Conservation (phyloP, 1,140 invertebrate species). For the Plodia interpunctella region DNA sequence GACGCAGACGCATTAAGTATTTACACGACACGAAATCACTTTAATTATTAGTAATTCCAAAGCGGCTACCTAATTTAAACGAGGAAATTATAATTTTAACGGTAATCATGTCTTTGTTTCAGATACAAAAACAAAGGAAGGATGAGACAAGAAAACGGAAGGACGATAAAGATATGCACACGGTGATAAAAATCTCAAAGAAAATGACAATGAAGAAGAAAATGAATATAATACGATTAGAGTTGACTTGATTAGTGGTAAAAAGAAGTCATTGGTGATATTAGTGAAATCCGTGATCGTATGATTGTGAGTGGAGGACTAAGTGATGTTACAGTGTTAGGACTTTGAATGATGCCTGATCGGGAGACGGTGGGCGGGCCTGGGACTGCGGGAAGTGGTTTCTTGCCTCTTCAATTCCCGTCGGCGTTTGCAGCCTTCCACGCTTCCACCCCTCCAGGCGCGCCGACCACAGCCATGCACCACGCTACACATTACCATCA, state of each 20-base stretch:
- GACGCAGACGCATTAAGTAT: slow-evolving; percentile 36
- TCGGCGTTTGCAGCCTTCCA: slow-evolving; percentile 80
- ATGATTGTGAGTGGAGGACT: slow-evolving; percentile 29
- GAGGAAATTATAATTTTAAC: slow-evolving; percentile 32
- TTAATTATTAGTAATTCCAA: slow-evolving; percentile 37
- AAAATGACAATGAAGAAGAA: slow-evolving; percentile 41
- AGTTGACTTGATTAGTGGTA: slow-evolving; percentile 57
- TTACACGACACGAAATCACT: slow-evolving; percentile 31
- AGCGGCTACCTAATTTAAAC: slow-evolving; percentile 41
- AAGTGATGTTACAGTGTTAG: slow-evolving; percentile 42
- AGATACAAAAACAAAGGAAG: slow-evolving; percentile 40
- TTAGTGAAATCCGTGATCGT: slow-evolving; percentile 19
- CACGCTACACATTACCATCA: slow-evolving; percentile 69
- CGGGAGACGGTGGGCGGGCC: slow-evolving; percentile 69
- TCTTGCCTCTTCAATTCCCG: slow-evolving; percentile 79
- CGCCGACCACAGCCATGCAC: slow-evolving; percentile 60
- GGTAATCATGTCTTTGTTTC: slow-evolving; percentile 50
- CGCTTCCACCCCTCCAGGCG: slow-evolving; percentile 70
- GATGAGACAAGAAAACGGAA: slow-evolving; percentile 32
- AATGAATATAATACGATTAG: slow-evolving; percentile 47
- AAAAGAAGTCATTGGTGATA: slow-evolving; percentile 22
- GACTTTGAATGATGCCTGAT: slow-evolving; percentile 74
- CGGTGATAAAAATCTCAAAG: slow-evolving; percentile 32
- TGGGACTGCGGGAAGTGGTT: slow-evolving; percentile 65
- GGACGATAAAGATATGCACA: slow-evolving; percentile 18